Evolutionary conservation across 2,888 invertebrate genomes (phyloP).

Genomic region (Glaucopsyche alexis): DNA sequence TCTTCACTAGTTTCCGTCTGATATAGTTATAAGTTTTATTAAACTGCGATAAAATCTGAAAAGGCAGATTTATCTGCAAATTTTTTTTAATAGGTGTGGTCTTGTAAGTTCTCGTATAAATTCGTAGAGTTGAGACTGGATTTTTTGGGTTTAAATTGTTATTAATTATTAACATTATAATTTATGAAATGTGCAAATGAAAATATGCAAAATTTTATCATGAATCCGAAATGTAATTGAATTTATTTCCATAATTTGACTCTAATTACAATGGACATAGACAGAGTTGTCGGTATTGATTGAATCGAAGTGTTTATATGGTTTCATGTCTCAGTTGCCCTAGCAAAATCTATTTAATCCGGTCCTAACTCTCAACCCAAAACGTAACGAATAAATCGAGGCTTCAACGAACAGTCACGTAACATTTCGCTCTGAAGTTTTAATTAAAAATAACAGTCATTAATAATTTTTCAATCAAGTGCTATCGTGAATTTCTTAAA

Average conservation of each 20-base stretch:
- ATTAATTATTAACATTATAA: background rate
- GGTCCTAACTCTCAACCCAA: background rate
- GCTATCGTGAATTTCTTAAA: too few relatives aligned
- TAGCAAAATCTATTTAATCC: background rate
- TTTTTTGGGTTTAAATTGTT: background rate
- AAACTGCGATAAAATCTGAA: too few relatives aligned
- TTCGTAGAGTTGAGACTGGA: background rate
- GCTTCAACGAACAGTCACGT: too few relatives aligned
- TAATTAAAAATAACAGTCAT: too few relatives aligned
- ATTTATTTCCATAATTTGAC: conserved; percentile 2
- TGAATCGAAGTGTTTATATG: background rate
- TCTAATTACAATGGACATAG: conserved; percentile 3
- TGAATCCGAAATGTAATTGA: background rate
- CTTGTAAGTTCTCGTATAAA: too few relatives aligned
- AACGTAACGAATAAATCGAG: too few relatives aligned
- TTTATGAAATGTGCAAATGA: background rate
- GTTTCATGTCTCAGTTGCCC: background rate
- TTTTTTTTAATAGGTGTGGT: too few relatives aligned
- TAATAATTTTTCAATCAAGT: too few relatives aligned
- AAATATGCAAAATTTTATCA: conserved; percentile 4
- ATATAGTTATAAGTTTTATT: too few relatives aligned
- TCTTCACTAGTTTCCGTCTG: too few relatives aligned
- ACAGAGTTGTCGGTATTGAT: background rate
- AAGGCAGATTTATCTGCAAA: too few relatives aligned
- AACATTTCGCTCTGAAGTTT: too few relatives aligned